phyloP scores from a whole-genome alignment of 2,888 invertebrate genomes.

The Calameuta idolon region DNA sequence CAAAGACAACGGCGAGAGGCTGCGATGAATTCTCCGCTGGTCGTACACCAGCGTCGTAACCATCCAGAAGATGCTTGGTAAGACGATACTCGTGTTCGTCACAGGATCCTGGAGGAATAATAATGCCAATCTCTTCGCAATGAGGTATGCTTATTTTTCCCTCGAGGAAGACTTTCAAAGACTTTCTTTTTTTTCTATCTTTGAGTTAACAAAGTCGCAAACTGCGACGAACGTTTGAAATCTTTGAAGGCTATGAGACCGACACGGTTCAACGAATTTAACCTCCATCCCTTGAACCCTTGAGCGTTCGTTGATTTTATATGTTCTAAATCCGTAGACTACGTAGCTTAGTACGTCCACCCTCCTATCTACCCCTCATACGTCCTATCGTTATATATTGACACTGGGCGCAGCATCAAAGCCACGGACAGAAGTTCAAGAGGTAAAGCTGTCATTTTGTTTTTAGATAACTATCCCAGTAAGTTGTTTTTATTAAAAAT shows the following conservation, averaged over 20 bases:
- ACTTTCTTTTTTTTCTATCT: neutral
- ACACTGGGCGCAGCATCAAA: neutral
- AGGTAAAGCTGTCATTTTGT: neutral
- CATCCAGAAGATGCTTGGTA: conserved; percentile 78
- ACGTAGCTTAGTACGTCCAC: neutral
- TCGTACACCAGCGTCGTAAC: conserved; percentile 82
- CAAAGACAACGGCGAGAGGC: conserved; percentile 83
- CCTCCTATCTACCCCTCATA: neutral
- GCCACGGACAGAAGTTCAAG: neutral
- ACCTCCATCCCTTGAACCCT: neutral
- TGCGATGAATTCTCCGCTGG: conserved; percentile 83
- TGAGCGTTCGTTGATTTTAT: neutral
- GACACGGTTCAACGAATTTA: neutral
- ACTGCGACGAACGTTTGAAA: neutral
- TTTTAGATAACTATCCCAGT: neutral
- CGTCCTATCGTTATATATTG: neutral
- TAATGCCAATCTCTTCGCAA: neutral
- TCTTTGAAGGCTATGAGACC: neutral
- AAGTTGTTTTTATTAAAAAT: neutral
- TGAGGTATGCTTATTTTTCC: neutral
- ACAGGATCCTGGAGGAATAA: conserved; percentile 33
- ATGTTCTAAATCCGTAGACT: neutral
- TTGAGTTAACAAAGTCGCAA: neutral
- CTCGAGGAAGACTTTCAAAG: neutral
- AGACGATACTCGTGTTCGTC: conserved; percentile 82